A percentile compares a stretch with the other conserved stretches of the same genome.
Evolutionary conservation across 64 coral and sea anemone species (phyloP).

Genomic region (Stichodactyla helianthus): DNA sequence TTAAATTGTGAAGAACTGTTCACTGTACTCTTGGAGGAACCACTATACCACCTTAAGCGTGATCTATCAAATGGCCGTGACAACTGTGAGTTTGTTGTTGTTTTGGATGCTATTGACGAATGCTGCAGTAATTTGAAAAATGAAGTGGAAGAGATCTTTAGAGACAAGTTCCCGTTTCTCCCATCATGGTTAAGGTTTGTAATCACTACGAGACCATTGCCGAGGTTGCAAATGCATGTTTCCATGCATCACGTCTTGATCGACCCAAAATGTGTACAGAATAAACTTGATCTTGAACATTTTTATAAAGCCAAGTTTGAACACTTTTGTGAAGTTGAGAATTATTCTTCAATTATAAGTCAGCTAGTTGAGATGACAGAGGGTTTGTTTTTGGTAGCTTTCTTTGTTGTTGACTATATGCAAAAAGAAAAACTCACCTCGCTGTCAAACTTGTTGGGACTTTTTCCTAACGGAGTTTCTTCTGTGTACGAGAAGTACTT

Average conservation of each 20-base stretch:
- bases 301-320: background rate
- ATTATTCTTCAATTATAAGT: background rate
- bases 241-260: background rate
- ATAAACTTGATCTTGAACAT: background rate
- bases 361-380: background rate
- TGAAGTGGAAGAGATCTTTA: background rate
- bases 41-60: background rate
- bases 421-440: background rate
- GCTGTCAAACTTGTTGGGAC: background rate
- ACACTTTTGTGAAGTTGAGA: background rate
- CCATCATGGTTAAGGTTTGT: background rate
- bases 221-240: background rate
- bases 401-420: background rate
- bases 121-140: background rate
- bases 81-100: background rate
- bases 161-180: background rate
- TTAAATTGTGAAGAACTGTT: background rate
- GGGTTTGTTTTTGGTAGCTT: background rate
- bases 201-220: background rate
- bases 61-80: background rate
- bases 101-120: constrained; percentile 1
- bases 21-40: background rate
- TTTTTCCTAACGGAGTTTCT: background rate
- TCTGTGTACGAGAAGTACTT: background rate
- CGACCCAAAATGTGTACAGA: background rate